A percentile compares a stretch with the other conserved stretches of the same genome.
These are phyloP conservation scores for Prionchulus punctatus DNA, from an alignment of 2,888 invertebrate genomes.

Conservation along the genomic window DNA sequence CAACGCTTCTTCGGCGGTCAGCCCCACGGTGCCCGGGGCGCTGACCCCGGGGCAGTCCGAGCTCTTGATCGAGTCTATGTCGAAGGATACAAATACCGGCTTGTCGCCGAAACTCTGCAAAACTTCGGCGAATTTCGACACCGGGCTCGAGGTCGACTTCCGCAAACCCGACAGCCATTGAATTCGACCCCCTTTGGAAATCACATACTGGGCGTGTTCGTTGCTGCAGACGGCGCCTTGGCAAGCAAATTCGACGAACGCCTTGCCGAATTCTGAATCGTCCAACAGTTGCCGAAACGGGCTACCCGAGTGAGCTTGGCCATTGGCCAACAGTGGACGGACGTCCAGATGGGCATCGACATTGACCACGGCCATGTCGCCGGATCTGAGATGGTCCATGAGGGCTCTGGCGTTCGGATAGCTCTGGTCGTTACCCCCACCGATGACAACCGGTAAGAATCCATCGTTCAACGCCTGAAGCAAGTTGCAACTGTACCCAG, in stretches of 20 bases:
- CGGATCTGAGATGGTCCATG: background rate
- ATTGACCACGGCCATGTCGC: background rate
- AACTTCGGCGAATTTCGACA: background rate
- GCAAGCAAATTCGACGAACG: background rate
- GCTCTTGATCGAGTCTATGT: background rate
- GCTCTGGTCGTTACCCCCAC: conserved; percentile 1
- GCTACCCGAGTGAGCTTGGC: background rate
- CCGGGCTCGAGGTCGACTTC: background rate
- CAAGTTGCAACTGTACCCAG: background rate
- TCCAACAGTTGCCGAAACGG: conserved; percentile 3
- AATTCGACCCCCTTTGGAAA: background rate
- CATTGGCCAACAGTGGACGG: background rate
- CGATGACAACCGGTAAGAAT: background rate
- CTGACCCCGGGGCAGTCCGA: background rate
- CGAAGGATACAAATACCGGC: background rate
- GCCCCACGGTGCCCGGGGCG: background rate
- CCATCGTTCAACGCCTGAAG: background rate
- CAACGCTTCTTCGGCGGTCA: background rate
- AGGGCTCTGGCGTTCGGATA: background rate
- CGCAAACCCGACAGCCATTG: background rate
- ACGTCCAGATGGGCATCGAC: conserved; percentile 1
- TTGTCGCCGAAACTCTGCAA: background rate
- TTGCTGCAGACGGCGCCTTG: background rate
- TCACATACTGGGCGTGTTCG: background rate
- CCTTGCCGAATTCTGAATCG: background rate